Evolutionary conservation across 2,113 vertebrate species (phyloP).

Genomic region (Pachyramphus minor): DNA sequence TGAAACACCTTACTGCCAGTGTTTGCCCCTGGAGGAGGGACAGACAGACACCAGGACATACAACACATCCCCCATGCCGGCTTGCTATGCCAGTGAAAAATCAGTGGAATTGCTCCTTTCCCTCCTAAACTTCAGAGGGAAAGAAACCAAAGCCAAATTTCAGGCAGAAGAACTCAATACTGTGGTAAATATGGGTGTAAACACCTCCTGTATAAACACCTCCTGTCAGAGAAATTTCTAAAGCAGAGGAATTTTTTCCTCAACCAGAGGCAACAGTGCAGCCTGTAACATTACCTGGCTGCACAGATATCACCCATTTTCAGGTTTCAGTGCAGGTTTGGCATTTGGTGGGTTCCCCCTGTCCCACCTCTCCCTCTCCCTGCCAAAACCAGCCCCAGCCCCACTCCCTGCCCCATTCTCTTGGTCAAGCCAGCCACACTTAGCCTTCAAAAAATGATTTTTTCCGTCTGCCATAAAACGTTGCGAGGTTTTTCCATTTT

Average conservation of each 20-base stretch:
- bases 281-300: neutral
- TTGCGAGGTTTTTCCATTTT: conserved; percentile 33
- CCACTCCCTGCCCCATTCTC: neutral
- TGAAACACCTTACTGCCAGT: accelerated
- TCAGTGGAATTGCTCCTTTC: neutral
- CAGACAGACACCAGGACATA: neutral
- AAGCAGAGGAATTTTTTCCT: neutral
- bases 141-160: neutral
- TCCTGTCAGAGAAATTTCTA: neutral
- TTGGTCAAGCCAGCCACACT: conserved; percentile 25
- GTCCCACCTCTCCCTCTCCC: neutral
- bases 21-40: neutral
- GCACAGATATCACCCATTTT: neutral
- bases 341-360: neutral
- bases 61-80: neutral
- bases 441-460: neutral
- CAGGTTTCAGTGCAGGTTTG: neutral
- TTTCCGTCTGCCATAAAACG: conserved; percentile 13
- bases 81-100: neutral
- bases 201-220: neutral
- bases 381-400: neutral
- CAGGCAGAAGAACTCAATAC: neutral
- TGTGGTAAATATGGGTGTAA: neutral
- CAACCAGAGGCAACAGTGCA: neutral
- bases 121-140: neutral